These are phyloP conservation scores for chimpanzee (Pan troglodytes) DNA, from an alignment of 2,113 vertebrate genomes.

Conservation along the genomic window NHGRI_mPanTro3-v2.1_pri NC_072411.2:120225001-120225500, in stretches of 20 bases:
- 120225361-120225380: background rate
- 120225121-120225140: background rate
- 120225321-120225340: background rate
- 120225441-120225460: background rate
- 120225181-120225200: background rate
- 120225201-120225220: background rate
- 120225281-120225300: background rate
- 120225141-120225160: background rate
- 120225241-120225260: background rate
- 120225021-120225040: too few relatives aligned
- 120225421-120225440: background rate
- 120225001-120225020: too few relatives aligned
- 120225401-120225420: background rate
- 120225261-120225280: background rate
- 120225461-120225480: background rate
- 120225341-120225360: background rate
- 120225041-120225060: too few relatives aligned
- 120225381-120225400: background rate
- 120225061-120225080: too few relatives aligned
- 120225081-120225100: background rate
- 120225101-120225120: background rate
- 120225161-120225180: background rate
- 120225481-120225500: slow-evolving; percentile 7
- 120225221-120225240: background rate
- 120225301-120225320: background rate